Evolutionary conservation across 2,888 invertebrate genomes (phyloP).

Genomic region (Perdita meconis): DNA sequence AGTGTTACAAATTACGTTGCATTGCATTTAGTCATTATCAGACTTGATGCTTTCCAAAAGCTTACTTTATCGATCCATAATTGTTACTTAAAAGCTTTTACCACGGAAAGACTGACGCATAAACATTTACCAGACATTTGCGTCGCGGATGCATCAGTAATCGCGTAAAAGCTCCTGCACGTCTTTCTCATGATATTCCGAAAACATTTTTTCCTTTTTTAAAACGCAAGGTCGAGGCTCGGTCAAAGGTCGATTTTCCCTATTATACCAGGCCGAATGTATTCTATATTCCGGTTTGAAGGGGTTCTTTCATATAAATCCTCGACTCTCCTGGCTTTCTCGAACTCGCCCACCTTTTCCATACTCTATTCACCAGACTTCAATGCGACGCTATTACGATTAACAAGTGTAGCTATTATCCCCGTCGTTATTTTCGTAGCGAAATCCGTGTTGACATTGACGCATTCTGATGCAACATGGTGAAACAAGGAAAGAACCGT

Average conservation of each 20-base stretch:
- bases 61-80: too few species aligned
- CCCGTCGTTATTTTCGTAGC: not conserved
- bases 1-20: too few species aligned
- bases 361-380: constrained; percentile 16
- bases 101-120: too few species aligned
- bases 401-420: constrained; percentile 24
- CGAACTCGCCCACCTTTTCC: constrained; percentile 5
- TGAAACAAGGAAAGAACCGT: not conserved
- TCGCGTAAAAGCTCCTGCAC: not conserved
- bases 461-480: not conserved
- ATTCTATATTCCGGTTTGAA: constrained; percentile 3
- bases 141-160: too few species aligned
- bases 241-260: constrained; percentile 12
- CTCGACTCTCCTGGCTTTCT: not conserved
- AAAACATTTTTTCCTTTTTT: not conserved
- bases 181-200: not conserved
- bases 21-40: too few species aligned
- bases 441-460: not conserved
- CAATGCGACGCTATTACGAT: constrained; percentile 35
- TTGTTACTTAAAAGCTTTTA: too few species aligned
- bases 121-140: too few species aligned
- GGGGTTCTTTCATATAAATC: constrained; percentile 35
- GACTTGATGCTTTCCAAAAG: too few species aligned
- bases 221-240: constrained; percentile 25
- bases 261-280: constrained; percentile 10